phyloP scores from a whole-genome alignment of 2,113 vertebrate species.

The Scytalopus superciliaris region DNA sequence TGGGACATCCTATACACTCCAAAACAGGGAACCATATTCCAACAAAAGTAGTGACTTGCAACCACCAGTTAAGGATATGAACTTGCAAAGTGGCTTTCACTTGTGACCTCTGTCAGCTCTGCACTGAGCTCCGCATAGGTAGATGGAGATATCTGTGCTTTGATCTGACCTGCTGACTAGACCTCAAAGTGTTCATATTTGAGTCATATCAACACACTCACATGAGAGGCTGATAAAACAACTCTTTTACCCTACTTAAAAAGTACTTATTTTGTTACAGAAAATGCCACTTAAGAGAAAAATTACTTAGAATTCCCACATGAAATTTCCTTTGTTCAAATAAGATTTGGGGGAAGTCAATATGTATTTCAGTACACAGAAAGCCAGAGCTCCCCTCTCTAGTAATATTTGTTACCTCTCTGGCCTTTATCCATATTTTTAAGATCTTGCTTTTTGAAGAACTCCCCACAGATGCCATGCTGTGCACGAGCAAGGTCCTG shows the following conservation, averaged over 20 bases:
- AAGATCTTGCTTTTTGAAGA: background rate
- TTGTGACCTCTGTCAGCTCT: background rate
- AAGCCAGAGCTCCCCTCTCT: background rate
- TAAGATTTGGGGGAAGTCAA: background rate
- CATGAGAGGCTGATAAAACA: background rate
- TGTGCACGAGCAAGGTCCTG: background rate
- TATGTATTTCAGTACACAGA: background rate
- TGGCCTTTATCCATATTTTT: background rate
- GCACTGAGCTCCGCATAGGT: background rate
- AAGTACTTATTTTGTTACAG: background rate
- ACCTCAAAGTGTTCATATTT: background rate
- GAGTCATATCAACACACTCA: background rate
- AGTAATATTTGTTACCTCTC: background rate
- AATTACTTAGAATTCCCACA: background rate
- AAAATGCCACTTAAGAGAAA: background rate
- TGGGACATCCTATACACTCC: background rate
- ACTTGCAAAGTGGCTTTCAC: background rate
- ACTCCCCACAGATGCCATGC: background rate
- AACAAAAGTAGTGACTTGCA: background rate
- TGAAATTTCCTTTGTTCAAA: background rate
- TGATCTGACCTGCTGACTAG: background rate
- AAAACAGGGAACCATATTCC: background rate
- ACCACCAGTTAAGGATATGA: background rate
- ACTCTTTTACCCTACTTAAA: background rate
- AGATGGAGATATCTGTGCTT: background rate